A percentile compares a stretch with the other conserved stretches of the same genome.
Conservation (phyloP, 92 coral and sea anemone species). For the Epizoanthus ramosus region DNA sequence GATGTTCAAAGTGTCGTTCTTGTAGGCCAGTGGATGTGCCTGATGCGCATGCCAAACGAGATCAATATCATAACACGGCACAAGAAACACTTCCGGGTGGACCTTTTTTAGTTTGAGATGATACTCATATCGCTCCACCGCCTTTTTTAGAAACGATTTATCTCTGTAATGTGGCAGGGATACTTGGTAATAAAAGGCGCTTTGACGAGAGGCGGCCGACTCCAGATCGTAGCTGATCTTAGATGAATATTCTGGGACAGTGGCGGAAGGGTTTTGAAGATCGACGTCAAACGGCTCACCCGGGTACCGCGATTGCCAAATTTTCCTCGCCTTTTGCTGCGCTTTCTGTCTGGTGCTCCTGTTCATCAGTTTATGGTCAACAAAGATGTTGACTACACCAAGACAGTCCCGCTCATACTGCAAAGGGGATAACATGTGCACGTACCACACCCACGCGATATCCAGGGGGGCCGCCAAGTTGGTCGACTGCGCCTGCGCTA, state of each 20-base stretch:
- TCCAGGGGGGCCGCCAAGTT: slow-evolving; percentile 71
- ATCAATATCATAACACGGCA: slow-evolving; percentile 77
- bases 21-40: slow-evolving; percentile 67
- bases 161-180: slow-evolving; percentile 78
- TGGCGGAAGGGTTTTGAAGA: slow-evolving; percentile 43
- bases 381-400: slow-evolving; percentile 54
- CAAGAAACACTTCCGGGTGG: slow-evolving; percentile 63
- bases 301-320: slow-evolving; percentile 65
- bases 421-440: slow-evolving; percentile 76
- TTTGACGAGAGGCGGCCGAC: slow-evolving; percentile 50
- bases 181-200: slow-evolving; percentile 65
- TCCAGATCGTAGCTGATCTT: slow-evolving; percentile 52
- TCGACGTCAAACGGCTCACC: slow-evolving; percentile 63
- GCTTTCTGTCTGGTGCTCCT: slow-evolving; percentile 49
- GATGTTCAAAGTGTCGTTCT: slow-evolving; percentile 49
- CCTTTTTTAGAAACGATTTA: slow-evolving; percentile 51
- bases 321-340: slow-evolving; percentile 36
- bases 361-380: slow-evolving; percentile 56
- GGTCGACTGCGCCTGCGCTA: slow-evolving; percentile 34
- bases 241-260: slow-evolving; percentile 22
- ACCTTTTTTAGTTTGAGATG: slow-evolving; percentile 63
- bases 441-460: too few relatives aligned
- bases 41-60: slow-evolving; percentile 84
- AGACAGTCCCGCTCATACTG: slow-evolving; percentile 69
- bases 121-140: slow-evolving; percentile 71